Base-by-base conservation (phyloP, 2,888 invertebrate genomes). In the Masnerella sp. region DNA sequence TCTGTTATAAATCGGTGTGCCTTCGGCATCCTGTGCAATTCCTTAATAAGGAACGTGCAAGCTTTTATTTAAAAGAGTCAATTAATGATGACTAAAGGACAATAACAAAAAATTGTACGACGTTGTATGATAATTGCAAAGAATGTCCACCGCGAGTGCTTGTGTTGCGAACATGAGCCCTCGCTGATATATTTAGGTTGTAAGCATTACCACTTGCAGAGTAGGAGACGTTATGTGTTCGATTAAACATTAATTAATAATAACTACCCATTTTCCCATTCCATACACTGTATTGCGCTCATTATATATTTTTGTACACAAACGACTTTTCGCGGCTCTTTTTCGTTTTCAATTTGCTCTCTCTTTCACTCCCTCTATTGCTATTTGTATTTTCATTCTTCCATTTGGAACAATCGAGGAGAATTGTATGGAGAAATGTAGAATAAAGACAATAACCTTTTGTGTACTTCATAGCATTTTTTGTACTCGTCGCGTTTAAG, bases 401-500 rank as follows among this genome's bases (percentile, higher is more conserved):
- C 17, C 12, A 22, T 25, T 58, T 5, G 11, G 12, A 59, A 43
- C 18, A 36, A 43, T 51, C 17, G n/a, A 38, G 36, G 68, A 56
- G 38, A 42, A 59, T 36, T 47, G 38, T 30, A 22, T 32, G 28
- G 14, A 54, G 12, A 38, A 28, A 38, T 45, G 68, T 52, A 22
- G 69, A 61, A 59, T 30, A 64, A 76, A 62, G 61, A 56, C 38
- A 68, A 65, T 70, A 72, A 74, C 56, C 61, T 25, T 47, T 51
- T 71, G 30, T 40, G 59, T 69, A 59, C 54, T 75, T 64, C 40
- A 45, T 64, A 58, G 45, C 45, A 52, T 38, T 59, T n/a, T 62
- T 49, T 62, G 38, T 62, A 65, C 15, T 52, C 38, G 58, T 59
- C 12, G 69, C 69, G 65, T 73, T 74, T 70, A 77, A 71, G 67